phyloP scores from a whole-genome alignment of 2,888 invertebrate species.

The Brachypalpus laphriformis region DNA sequence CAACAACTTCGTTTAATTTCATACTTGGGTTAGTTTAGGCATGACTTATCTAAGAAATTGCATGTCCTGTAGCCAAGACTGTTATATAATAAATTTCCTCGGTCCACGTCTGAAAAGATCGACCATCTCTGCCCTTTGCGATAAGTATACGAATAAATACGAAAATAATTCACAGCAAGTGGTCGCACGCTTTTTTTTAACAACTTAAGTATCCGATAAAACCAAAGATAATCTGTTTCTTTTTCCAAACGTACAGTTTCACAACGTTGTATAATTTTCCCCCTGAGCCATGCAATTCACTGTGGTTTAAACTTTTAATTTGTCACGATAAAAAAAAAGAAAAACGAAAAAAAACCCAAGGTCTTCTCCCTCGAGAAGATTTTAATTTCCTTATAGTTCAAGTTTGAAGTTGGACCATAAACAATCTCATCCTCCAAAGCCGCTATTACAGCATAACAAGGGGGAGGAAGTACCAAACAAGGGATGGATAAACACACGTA shows the following conservation, averaged over 20 bases:
- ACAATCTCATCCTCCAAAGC: slow-evolving; percentile 44
- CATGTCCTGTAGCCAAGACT: no score
- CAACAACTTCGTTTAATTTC: no score
- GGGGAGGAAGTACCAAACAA: slow-evolving; percentile 17
- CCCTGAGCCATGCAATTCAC: slow-evolving; percentile 64
- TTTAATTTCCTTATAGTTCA: slow-evolving; percentile 70
- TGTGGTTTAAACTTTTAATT: slow-evolving; percentile 73
- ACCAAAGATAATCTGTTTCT: slow-evolving; percentile 44
- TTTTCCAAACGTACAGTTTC: slow-evolving; percentile 23
- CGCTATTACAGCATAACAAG: not conserved
- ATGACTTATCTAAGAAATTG: no score
- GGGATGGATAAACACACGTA: slow-evolving; percentile 51
- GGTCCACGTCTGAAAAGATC: no score
- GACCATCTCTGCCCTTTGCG: not conserved
- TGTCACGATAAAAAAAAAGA: slow-evolving; percentile 59
- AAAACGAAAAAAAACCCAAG: slow-evolving; percentile 17
- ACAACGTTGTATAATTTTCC: slow-evolving; percentile 19
- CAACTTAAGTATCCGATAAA: slow-evolving; percentile 65
- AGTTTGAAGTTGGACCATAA: slow-evolving; percentile 64
- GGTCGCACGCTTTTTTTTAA: slow-evolving; percentile 33
- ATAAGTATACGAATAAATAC: not conserved
- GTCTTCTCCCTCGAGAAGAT: slow-evolving; percentile 46
- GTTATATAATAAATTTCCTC: no score
- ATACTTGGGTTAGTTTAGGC: no score
- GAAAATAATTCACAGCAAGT: slow-evolving; percentile 26